phyloP scores from a whole-genome alignment of 2,888 invertebrate genomes.

The Callyntrura guangdongensis region DNA sequence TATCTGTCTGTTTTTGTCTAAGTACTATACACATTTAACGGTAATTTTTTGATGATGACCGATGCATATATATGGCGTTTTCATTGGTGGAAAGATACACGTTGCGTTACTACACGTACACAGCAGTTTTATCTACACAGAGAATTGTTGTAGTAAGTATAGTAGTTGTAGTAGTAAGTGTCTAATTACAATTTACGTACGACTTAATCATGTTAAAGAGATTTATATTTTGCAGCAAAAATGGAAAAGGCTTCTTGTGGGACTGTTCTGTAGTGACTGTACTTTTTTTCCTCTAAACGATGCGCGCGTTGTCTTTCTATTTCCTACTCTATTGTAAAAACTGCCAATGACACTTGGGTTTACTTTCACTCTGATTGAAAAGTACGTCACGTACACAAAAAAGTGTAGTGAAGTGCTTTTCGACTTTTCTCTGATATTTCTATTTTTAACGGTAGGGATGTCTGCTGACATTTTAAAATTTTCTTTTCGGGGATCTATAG shows the following conservation, averaged over 20 bases:
- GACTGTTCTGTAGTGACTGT: not conserved
- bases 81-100: slow-evolving; percentile 46
- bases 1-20: slow-evolving; percentile 18
- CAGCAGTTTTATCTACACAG: slow-evolving; percentile 44
- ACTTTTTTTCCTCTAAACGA: not conserved
- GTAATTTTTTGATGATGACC: slow-evolving; percentile 26
- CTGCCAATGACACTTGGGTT: not conserved
- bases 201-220: slow-evolving; percentile 22
- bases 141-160: slow-evolving; percentile 24
- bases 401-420: not conserved
- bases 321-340: not conserved
- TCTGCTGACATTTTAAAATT: not conserved
- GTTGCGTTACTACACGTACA: slow-evolving; percentile 23
- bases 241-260: slow-evolving; percentile 46
- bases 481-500: not conserved
- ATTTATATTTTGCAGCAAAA: slow-evolving; percentile 35
- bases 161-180: slow-evolving; percentile 30
- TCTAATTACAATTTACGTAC: slow-evolving; percentile 23
- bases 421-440: not conserved
- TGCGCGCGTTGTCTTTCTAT: not conserved
- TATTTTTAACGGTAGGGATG: not conserved
- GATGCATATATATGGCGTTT: not conserved
- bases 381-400: not conserved
- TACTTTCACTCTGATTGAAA: not conserved
- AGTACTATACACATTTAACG: not conserved